Percentiles rank a stretch among this genome's conserved stretches.
These are phyloP conservation scores for Ctenodactylus gundi DNA, from an alignment of 2,113 vertebrate genomes.

Conservation along the genomic window DNA sequence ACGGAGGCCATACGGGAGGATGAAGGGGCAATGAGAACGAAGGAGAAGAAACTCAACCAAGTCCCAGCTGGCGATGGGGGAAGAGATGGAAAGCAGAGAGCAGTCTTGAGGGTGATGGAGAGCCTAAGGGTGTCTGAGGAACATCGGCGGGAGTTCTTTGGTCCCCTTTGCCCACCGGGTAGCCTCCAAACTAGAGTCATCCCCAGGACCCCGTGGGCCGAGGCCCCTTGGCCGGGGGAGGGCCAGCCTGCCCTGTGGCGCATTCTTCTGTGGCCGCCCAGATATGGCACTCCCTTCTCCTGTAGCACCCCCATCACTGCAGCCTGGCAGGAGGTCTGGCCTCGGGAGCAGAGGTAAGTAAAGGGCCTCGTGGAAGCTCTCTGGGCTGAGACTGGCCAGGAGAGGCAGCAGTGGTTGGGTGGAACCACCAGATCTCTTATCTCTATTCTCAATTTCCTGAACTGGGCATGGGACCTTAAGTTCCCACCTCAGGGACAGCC, in stretches of 20 bases:
- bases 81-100: constrained; percentile 22
- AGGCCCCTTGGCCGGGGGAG: constrained; percentile 50
- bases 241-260: constrained; percentile 59
- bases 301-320: constrained; percentile 47
- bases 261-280: constrained; percentile 64
- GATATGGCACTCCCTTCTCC: constrained; percentile 58
- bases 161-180: constrained; percentile 22
- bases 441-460: not conserved
- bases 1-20: not conserved
- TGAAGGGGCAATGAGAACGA: not conserved
- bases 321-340: constrained; percentile 66
- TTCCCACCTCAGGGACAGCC: not conserved
- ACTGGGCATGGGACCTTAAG: not conserved
- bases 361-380: not conserved
- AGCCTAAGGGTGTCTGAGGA: constrained; percentile 14
- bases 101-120: not conserved
- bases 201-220: constrained; percentile 52
- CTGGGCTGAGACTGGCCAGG: not conserved
- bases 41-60: constrained; percentile 26
- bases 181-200: constrained; percentile 32
- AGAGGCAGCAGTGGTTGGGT: not conserved
- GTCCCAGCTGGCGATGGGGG: not conserved
- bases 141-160: constrained; percentile 27
- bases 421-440: not conserved
- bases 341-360: constrained; percentile 65